phyloP scores from a whole-genome alignment of 92 coral and sea anemone genomes.

The Virgularia gustaviana region DNA sequence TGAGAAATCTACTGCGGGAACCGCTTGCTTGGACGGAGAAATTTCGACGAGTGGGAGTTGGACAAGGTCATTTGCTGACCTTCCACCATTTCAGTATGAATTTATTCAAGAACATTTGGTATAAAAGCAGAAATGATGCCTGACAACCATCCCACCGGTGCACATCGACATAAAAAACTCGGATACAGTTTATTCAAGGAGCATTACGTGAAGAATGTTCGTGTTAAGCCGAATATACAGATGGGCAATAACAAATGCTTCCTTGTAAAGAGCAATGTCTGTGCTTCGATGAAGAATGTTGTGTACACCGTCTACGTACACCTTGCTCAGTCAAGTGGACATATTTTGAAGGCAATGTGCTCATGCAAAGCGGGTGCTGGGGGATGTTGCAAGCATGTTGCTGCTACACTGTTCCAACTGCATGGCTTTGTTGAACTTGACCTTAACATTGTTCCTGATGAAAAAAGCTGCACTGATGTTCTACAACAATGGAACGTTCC shows the following conservation, averaged over 20 bases:
- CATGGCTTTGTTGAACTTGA: conserved; percentile 32
- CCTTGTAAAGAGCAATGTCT: conserved; percentile 33
- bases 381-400: conserved; percentile 34
- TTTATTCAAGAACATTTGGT: too few relatives aligned
- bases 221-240: conserved; percentile 22
- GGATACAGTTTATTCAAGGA: too few relatives aligned
- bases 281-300: conserved; percentile 45
- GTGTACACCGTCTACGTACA: conserved; percentile 48
- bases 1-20: too few relatives aligned
- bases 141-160: too few relatives aligned
- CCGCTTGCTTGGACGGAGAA: too few relatives aligned
- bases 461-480: conserved; percentile 26
- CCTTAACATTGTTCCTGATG: conserved; percentile 34
- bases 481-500: conserved; percentile 45
- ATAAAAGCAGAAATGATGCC: too few relatives aligned
- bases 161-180: too few relatives aligned
- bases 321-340: conserved; percentile 37
- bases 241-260: conserved; percentile 11
- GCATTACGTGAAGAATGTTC: conserved; percentile 23
- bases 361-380: conserved; percentile 57
- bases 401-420: conserved; percentile 33
- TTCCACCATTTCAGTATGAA: too few relatives aligned
- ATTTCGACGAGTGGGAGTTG: too few relatives aligned
- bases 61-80: too few relatives aligned
- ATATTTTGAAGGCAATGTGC: conserved; percentile 44